Evolutionary conservation across 2,113 vertebrate species (phyloP).

Genomic region (Hippopotamus amphibius): DNA sequence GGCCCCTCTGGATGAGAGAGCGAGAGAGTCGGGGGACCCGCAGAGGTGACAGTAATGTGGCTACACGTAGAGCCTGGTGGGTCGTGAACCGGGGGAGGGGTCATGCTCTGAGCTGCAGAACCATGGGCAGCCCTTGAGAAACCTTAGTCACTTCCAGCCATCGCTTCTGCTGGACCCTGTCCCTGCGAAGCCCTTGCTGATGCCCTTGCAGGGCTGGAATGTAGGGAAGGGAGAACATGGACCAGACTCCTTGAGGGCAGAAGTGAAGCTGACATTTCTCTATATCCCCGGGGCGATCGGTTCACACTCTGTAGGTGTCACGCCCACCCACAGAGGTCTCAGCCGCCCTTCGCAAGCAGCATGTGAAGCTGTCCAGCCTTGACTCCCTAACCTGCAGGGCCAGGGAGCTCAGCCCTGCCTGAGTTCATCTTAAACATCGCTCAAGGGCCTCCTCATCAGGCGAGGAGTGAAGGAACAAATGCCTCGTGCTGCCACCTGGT

Average conservation of each 20-base stretch:
- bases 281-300: neutral
- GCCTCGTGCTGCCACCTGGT: constrained; percentile 74
- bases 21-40: neutral
- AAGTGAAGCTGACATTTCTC: neutral
- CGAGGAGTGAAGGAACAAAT: neutral
- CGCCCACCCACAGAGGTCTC: neutral
- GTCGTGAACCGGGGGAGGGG: neutral
- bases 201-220: neutral
- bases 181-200: neutral
- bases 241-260: neutral
- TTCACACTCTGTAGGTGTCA: neutral
- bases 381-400: neutral
- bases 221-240: too few relatives aligned
- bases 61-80: neutral
- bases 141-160: neutral
- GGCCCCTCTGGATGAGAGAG: neutral
- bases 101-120: neutral
- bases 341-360: neutral
- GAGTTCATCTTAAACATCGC: neutral
- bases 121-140: neutral
- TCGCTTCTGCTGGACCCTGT: neutral
- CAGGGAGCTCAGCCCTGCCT: neutral
- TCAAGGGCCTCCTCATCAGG: neutral
- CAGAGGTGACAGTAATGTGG: neutral
- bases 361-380: neutral